Evolutionary conservation across 2,888 invertebrate species (phyloP), one percentile per base, ranked within the genome.

Genomic region (Meta bourneti): DNA sequence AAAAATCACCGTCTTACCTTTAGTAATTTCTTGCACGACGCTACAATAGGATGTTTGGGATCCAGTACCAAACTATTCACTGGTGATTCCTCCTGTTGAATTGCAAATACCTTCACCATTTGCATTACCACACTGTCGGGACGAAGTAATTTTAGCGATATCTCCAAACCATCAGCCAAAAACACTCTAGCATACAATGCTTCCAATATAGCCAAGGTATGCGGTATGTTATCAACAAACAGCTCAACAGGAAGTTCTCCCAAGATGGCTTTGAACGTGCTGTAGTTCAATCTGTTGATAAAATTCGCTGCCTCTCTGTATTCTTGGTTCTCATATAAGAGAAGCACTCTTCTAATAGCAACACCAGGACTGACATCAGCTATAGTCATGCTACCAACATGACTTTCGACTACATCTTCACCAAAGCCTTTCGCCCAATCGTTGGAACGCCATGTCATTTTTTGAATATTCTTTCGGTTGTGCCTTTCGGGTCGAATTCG

Each of bases 291-390:
- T 71, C 97, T 96, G 78, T 97, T 96, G 93, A 98, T 96, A 90
- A 98, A 97, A 77, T 97, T 97, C 0, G 98, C 98, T 7, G 98
- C 98, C 94, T 98, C 98, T n/a, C 97, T 95, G 95, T 97, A 98
- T 95, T 98, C 98, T 54, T 97, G 96, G 11, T 98, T 98, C 94
- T 98, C 98, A 93, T 98, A 97, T 93, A 98, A 95, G 89, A 98
- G 96, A 94, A 98, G 96, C 93, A 98, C 95, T 93, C 95, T 95
- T 90, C 96, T 95, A 48, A 96, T 95, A 49, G 96, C 96, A 93
- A 96, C 95, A 71, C 95, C 94, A 6, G 96, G 96, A 84, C 95
- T 95, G 69, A 95, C 94, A 86, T 95, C 95, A 7, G 94, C 94
- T 61, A 95, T 94, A 0, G 94, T 94, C 94, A 95, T 94, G 19